Evolutionary conservation across 2,888 invertebrate genomes (phyloP), one percentile per base, ranked within the genome.

Genomic region (Drosophila pseudotalamancana): DNA sequence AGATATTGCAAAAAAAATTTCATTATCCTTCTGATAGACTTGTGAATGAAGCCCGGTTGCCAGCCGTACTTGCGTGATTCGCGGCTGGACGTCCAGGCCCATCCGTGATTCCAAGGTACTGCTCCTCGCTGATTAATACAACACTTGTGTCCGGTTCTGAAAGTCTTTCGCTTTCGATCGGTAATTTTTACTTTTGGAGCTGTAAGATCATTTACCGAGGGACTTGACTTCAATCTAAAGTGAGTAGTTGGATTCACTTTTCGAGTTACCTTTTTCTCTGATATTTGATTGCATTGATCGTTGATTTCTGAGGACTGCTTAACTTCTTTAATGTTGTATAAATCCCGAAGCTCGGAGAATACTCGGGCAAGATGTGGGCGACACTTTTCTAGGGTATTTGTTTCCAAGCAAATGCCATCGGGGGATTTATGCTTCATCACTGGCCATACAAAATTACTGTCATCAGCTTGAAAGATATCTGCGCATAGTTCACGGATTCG

Each of bases 21-120:
- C 90, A 91, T 91, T 2, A 91, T 71, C 27, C 83, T 86, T 45
- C 89, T 85, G 4, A 91, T 89, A 1, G 89, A 77, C 6, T 87
- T 88, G 1, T 80, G 73, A 45, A 91, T 87, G 6, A 85, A 85
- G 0, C 91, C 91, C 0, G 91, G 91, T 4, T 81, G 87, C 91
- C 91, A 91, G 6, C 90, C 91, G 4, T 80, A 60, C 1, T 75
- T 69, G 3, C 70, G 66, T 0, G 84, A 84, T n/a, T 64, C 56
- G 0, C 66, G 46, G 18, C 85, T 68, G 1, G 70, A 40, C 6
- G 77, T 93, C 95, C 95, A 95, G 14, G 94, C 87, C 95, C 95
- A 95, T 0, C 95, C 95, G 94, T 95, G 95, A 14, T 92, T 89
- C 0, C 92, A 90, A 0, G 95, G 94, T 0, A 95, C 94, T 0